Conservation (phyloP, 2,888 invertebrate genomes). For the Epinotia ramella region DNA sequence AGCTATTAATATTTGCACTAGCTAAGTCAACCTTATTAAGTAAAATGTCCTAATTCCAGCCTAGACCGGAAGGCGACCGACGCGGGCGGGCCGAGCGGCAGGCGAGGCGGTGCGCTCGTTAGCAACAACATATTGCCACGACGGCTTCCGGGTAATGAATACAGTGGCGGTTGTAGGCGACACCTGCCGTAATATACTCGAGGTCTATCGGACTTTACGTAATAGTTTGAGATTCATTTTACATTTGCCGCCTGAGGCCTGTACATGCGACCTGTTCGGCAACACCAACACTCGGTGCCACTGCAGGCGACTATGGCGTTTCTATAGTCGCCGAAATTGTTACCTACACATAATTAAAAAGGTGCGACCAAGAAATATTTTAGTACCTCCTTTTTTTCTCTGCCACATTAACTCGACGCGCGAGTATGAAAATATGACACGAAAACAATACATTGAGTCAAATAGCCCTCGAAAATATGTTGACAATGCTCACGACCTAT, state of each 20-base stretch:
- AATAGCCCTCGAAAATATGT: neutral
- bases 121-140: neutral
- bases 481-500: neutral
- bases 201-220: neutral
- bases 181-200: conserved; percentile 20
- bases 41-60: neutral
- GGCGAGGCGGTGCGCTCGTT: neutral
- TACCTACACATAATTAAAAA: no score
- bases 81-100: neutral
- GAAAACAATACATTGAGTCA: neutral
- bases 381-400: no score
- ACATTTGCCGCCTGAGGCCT: no score
- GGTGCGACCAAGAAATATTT: no score
- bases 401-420: no score
- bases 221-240: neutral
- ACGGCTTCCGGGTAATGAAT: conserved; percentile 8
- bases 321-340: no score
- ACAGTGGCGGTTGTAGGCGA: conserved; percentile 6
- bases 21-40: neutral
- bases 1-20: neutral
- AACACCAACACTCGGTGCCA: no score
- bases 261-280: no score
- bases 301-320: no score
- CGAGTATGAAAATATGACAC: no score
- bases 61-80: neutral